Evolutionary conservation across 2,113 vertebrate species (phyloP).

Genomic region (Poeciliopsis occidentalis): DNA sequence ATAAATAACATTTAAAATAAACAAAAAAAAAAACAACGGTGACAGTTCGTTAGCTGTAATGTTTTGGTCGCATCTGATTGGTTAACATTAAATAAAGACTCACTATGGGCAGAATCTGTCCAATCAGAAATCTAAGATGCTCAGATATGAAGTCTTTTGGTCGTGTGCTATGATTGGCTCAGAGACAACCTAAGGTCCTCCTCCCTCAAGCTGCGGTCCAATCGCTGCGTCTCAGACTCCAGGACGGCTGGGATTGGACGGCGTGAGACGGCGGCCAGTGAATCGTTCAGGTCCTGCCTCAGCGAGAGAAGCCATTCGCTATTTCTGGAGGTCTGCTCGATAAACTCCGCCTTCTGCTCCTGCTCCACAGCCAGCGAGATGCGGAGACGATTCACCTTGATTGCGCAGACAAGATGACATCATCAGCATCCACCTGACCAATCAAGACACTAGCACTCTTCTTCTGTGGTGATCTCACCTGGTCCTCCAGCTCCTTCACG

Average conservation of each 20-base stretch:
- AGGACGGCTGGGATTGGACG: constrained; percentile 67
- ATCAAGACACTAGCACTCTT: not conserved
- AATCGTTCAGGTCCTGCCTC: constrained; percentile 70
- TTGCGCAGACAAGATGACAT: constrained; percentile 11
- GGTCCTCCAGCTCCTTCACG: constrained; percentile 67
- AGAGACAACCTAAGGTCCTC: constrained; percentile 70
- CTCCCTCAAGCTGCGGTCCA: constrained; percentile 75
- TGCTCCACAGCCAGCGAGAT: constrained; percentile 61
- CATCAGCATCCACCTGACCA: constrained; percentile 5
- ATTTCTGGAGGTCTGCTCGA: constrained; percentile 71
- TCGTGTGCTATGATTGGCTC: constrained; percentile 49
- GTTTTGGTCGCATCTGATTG: not conserved
- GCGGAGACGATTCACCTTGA: constrained; percentile 69
- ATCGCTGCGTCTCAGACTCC: constrained; percentile 73
- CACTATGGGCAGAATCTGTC: not conserved
- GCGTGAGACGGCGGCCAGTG: constrained; percentile 65
- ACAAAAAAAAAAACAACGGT: not conserved
- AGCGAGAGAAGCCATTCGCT: constrained; percentile 68
- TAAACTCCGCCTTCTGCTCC: constrained; percentile 71
- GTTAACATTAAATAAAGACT: not conserved
- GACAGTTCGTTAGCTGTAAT: not conserved
- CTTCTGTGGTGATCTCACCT: constrained; percentile 58
- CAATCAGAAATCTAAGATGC: not conserved
- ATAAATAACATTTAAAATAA: not conserved
- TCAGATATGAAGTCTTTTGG: not conserved